A percentile compares a stretch with the other conserved stretches of the same genome.
Evolutionary conservation across 2,113 vertebrate species (phyloP).

Genomic region (Ageneiosus marmoratus): DNA sequence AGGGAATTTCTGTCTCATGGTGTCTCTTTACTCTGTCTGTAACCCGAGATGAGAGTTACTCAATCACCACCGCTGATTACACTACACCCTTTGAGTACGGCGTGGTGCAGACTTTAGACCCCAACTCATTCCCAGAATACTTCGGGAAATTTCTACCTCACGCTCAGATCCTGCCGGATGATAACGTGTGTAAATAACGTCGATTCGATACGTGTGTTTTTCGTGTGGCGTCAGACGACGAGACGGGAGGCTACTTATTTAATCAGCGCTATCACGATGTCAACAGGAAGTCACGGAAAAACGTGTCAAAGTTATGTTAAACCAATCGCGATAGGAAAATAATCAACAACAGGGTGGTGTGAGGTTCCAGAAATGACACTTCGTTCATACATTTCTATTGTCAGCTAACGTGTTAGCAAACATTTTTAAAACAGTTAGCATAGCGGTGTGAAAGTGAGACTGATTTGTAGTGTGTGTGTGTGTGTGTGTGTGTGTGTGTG

Average conservation of each 20-base stretch:
- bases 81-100: slow-evolving; percentile 3
- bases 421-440: background rate
- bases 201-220: slow-evolving; percentile 21
- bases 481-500: background rate
- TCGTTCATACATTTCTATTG: background rate
- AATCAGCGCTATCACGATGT: background rate
- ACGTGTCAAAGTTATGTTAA: background rate
- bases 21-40: slow-evolving; percentile 26
- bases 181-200: slow-evolving; percentile 33
- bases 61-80: slow-evolving; percentile 18
- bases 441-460: background rate
- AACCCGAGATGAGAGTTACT: slow-evolving; percentile 33
- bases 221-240: slow-evolving; percentile 25
- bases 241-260: background rate
- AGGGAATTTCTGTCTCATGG: slow-evolving; percentile 37
- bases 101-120: background rate
- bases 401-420: background rate
- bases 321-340: background rate
- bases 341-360: background rate
- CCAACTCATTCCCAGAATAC: slow-evolving; percentile 37
- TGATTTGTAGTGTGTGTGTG: background rate
- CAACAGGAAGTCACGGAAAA: background rate
- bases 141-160: slow-evolving; percentile 37
- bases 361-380: background rate
- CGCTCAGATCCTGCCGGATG: slow-evolving; percentile 4